Percentiles rank a stretch among this genome's conserved stretches.
Evolutionary conservation across 2,113 vertebrate species (phyloP).

Genomic region (Dipodomys merriami): DNA sequence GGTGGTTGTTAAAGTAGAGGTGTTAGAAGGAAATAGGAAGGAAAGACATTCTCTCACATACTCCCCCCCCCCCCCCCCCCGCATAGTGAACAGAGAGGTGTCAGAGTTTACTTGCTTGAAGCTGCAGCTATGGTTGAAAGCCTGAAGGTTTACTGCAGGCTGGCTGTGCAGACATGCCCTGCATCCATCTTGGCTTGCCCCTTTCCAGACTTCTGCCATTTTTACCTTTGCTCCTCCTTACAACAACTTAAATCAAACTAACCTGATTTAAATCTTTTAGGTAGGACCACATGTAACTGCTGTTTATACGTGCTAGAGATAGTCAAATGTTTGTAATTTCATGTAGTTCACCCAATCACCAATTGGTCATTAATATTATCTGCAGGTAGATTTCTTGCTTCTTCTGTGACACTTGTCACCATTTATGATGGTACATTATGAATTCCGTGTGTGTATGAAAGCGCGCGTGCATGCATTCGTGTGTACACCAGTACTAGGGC

Average conservation of each 20-base stretch:
- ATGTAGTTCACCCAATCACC: not conserved
- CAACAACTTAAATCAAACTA: not conserved
- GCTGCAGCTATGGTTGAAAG: not conserved
- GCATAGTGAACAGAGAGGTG: not conserved
- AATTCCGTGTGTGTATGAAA: not conserved
- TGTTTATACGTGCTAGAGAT: not conserved
- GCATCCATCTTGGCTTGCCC: too few relatives aligned
- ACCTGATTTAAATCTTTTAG: constrained; percentile 22
- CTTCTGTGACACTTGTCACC: not conserved
- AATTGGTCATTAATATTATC: not conserved
- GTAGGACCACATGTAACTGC: not conserved
- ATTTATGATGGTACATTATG: too few relatives aligned
- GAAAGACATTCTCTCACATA: not conserved
- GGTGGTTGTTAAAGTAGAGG: constrained; percentile 19
- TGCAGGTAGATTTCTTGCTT: not conserved
- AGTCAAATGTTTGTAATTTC: constrained; percentile 8
- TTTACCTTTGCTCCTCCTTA: not conserved
- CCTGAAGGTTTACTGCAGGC: too few relatives aligned
- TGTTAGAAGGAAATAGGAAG: not conserved
- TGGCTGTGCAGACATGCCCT: not conserved
- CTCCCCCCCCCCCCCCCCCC: not conserved
- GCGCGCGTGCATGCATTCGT: too few relatives aligned
- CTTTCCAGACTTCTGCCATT: not conserved
- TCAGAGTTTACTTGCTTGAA: not conserved
- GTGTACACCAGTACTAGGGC: too few relatives aligned